A percentile compares a stretch with the other conserved stretches of the same genome.
Conservation (phyloP, 2,113 vertebrate genomes). For the Muntiacus muntjak region DNA sequence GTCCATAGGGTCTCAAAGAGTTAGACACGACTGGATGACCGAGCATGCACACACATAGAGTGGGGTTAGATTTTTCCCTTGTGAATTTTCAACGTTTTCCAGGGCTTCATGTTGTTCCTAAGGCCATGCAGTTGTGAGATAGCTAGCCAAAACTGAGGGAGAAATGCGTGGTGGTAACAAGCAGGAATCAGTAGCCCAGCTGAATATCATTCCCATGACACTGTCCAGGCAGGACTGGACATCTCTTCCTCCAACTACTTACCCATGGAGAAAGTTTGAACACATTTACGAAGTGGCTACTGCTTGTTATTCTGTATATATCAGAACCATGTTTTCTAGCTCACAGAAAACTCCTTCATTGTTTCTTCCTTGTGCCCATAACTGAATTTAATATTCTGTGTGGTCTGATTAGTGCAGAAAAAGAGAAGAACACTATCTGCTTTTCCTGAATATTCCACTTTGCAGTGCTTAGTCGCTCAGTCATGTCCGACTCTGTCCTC, state of each 20-base stretch:
- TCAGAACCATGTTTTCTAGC: not conserved
- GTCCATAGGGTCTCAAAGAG: not conserved
- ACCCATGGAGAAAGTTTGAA: not conserved
- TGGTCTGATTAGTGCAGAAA: not conserved
- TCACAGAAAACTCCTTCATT: not conserved
- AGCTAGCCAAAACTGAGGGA: not conserved
- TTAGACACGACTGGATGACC: not conserved
- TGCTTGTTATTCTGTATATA: not conserved
- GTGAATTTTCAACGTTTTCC: not conserved
- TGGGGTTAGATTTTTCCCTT: not conserved
- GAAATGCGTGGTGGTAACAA: fast-evolving
- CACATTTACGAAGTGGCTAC: not conserved
- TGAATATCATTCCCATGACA: not conserved
- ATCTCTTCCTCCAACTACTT: not conserved
- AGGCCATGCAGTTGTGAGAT: not conserved
- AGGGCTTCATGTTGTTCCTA: not conserved
- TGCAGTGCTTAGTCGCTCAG: not conserved
- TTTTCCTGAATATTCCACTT: not conserved
- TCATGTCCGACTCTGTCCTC: not conserved
- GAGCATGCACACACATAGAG: not conserved
- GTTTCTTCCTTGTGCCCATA: not conserved
- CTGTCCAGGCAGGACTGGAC: not conserved
- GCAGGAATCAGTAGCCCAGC: not conserved
- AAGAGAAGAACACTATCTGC: not conserved
- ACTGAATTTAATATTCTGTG: not conserved